Conservation (phyloP, 2,113 vertebrate genomes). For the Chaetops frenatus region DNA sequence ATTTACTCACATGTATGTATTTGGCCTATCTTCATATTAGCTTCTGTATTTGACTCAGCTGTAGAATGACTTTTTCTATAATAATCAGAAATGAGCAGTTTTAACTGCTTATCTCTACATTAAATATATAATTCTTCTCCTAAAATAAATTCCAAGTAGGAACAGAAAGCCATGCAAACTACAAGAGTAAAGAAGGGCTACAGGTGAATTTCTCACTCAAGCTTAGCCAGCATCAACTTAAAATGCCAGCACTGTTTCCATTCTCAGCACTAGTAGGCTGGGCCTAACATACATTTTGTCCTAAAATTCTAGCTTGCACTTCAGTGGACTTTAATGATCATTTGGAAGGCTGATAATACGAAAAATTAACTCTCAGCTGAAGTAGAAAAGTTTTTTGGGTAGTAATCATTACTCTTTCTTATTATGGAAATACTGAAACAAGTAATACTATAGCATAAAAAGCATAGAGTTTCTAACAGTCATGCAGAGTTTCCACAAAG, state of each 20-base stretch:
- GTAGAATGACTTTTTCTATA: neutral
- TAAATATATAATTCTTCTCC: neutral
- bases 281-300: neutral
- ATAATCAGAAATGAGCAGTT: neutral
- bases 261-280: neutral
- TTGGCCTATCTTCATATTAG: neutral
- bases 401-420: neutral
- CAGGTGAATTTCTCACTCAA: neutral
- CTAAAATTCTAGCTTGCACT: neutral
- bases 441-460: neutral
- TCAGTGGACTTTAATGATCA: neutral
- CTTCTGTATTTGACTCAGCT: neutral
- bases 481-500: fast-evolving
- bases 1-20: neutral
- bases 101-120: neutral
- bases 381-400: neutral
- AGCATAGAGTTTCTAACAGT: neutral
- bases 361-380: neutral
- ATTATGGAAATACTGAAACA: neutral
- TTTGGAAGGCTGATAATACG: neutral
- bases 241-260: neutral
- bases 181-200: neutral
- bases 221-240: neutral
- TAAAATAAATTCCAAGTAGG: neutral
- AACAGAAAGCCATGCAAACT: neutral